Evolutionary conservation across 2,888 invertebrate genomes (phyloP).

Genomic region (Teinopalpus imperialis): DNA sequence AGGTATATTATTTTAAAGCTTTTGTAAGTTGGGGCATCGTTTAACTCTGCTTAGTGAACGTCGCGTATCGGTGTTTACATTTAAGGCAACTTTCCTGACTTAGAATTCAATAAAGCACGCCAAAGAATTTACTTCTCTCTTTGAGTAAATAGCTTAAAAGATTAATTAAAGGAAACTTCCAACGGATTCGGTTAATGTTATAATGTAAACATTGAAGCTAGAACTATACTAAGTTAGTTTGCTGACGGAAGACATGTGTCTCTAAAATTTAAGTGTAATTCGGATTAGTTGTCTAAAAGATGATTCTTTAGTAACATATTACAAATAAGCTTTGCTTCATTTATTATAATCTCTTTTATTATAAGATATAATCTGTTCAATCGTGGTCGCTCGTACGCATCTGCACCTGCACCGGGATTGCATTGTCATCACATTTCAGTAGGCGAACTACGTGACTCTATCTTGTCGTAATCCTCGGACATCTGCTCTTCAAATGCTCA

Average conservation of each 20-base stretch:
- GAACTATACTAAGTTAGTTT: constrained; percentile 40
- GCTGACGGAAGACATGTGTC: too few species aligned
- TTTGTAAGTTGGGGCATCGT: constrained; percentile 68
- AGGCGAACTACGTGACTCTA: constrained; percentile 66
- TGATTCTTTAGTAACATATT: too few species aligned
- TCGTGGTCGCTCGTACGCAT: constrained; percentile 50
- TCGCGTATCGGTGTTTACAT: constrained; percentile 71
- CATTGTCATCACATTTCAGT: constrained; percentile 74
- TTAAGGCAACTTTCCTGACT: constrained; percentile 70
- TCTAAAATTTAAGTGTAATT: too few species aligned
- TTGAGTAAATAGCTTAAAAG: constrained; percentile 76
- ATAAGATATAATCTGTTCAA: constrained; percentile 44
- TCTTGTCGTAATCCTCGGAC: constrained; percentile 70
- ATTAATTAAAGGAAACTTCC: constrained; percentile 73
- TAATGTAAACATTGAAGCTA: constrained; percentile 57
- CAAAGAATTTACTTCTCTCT: constrained; percentile 70
- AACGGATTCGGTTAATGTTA: constrained; percentile 54
- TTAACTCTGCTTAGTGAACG: constrained; percentile 61
- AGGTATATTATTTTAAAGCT: constrained; percentile 26
- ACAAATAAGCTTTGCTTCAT: too few species aligned
- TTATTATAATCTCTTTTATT: too few species aligned
- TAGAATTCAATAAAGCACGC: constrained; percentile 74
- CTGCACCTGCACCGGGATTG: constrained; percentile 59
- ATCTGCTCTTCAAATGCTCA: constrained; percentile 66
- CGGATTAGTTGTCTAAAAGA: too few species aligned